phyloP scores from a whole-genome alignment of 2,888 invertebrate genomes.

The Lapara coniferarum region DNA sequence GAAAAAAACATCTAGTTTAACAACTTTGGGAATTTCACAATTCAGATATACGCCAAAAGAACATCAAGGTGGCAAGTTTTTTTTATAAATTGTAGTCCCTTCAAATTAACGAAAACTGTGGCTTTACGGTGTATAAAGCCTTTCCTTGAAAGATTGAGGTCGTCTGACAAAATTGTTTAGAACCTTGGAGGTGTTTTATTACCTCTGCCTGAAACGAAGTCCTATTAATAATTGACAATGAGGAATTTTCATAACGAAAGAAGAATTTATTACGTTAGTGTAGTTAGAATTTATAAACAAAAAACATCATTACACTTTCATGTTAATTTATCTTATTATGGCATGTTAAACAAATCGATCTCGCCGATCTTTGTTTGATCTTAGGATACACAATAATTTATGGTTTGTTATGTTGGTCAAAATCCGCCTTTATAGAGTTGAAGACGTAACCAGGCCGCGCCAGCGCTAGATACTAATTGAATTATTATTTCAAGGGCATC shows the following conservation, averaged over 20 bases:
- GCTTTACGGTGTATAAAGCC: no score
- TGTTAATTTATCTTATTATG: conserved; percentile 7
- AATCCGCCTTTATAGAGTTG: background rate
- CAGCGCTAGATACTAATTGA: background rate
- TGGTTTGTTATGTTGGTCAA: background rate
- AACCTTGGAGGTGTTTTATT: background rate
- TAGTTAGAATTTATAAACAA: background rate
- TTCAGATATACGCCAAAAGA: no score
- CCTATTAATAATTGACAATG: conserved; percentile 6
- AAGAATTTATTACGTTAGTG: background rate
- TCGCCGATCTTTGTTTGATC: conserved; percentile 9
- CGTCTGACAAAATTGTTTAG: background rate
- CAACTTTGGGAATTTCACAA: no score
- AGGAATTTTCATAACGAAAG: conserved; percentile 5
- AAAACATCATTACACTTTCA: conserved; percentile 19
- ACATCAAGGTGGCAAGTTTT: no score
- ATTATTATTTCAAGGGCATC: conserved; percentile 5
- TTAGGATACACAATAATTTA: conserved; percentile 8
- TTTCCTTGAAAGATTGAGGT: background rate
- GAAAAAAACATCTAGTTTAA: no score
- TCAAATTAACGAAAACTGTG: no score
- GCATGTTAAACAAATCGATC: conserved; percentile 10
- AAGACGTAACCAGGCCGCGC: background rate
- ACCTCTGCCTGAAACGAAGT: background rate
- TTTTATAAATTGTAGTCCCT: no score